Evolutionary conservation across 2,113 vertebrate species (phyloP).

Genomic region (Xenopus tropicalis): DNA sequence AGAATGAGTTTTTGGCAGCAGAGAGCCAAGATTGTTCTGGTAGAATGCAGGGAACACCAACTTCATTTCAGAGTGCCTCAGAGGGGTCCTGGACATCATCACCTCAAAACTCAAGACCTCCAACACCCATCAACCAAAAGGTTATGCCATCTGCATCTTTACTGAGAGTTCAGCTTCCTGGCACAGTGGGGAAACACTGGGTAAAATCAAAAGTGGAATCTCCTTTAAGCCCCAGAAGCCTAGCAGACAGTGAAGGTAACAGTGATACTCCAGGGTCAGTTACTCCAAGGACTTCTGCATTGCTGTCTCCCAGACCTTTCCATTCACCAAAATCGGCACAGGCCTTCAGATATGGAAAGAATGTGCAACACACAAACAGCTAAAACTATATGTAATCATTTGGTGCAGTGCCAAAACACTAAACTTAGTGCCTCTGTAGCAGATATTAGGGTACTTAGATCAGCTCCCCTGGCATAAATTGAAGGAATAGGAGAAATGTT

Average conservation of each 20-base stretch:
- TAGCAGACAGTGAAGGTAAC: constrained; percentile 15
- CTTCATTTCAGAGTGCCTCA: background rate
- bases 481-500: too few species aligned
- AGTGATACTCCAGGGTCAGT: background rate
- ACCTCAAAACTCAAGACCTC: constrained; percentile 35
- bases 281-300: constrained; percentile 18
- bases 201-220: background rate
- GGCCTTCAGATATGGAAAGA: constrained; percentile 21
- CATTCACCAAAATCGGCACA: constrained; percentile 12
- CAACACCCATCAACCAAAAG: constrained; percentile 53
- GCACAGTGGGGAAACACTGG: background rate
- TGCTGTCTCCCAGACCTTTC: constrained; percentile 47
- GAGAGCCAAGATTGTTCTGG: background rate
- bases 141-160: constrained; percentile 41
- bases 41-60: background rate
- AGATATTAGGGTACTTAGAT: too few species aligned
- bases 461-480: too few species aligned
- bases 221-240: background rate
- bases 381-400: background rate
- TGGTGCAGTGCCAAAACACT: too few species aligned
- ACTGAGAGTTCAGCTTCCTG: background rate
- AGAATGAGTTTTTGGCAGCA: constrained; percentile 39
- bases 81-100: background rate
- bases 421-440: too few species aligned
- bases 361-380: background rate